These are phyloP conservation scores for Drosophila fulvimacula DNA, from an alignment of 2,888 invertebrate species.

Conservation along the genomic window DNA sequence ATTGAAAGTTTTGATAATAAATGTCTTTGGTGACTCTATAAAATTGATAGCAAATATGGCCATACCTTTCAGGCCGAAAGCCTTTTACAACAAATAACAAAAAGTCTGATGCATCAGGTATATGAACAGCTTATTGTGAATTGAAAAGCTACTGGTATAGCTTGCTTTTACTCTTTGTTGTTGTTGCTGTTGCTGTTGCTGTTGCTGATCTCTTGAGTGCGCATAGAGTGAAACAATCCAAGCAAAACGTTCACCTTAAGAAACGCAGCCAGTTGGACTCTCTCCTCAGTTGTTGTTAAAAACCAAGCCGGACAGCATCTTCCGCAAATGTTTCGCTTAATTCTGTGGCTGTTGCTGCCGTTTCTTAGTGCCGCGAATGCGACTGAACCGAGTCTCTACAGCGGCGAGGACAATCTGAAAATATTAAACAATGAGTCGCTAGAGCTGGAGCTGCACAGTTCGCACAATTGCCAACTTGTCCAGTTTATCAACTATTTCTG, in stretches of 20 bases:
- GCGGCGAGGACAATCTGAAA: constrained; percentile 47
- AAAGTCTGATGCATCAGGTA: background rate
- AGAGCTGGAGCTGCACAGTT: constrained; percentile 11
- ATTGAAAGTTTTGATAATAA: background rate
- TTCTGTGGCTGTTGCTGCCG: constrained; percentile 21
- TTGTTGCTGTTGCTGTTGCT: background rate
- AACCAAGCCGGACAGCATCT: constrained; percentile 57
- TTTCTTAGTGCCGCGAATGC: background rate
- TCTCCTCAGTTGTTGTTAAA: constrained; percentile 54
- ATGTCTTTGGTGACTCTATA: background rate
- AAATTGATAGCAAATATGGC: background rate
- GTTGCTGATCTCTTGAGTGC: constrained; percentile 14
- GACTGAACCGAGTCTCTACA: constrained; percentile 51
- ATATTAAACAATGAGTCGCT: constrained; percentile 32
- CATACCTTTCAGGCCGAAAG: background rate
- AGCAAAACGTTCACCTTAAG: constrained; percentile 64
- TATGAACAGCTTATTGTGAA: background rate
- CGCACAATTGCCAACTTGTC: constrained; percentile 81
- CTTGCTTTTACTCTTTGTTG: constrained; percentile 8
- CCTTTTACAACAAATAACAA: background rate
- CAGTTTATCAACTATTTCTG: constrained; percentile 98
- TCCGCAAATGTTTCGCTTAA: constrained; percentile 40
- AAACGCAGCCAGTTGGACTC: constrained; percentile 42
- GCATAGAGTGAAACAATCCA: constrained; percentile 27
- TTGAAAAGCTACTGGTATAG: constrained; percentile 22